phyloP scores from a whole-genome alignment of 2,797 vertebrate genomes.

The Gymnoscopelus microlampas region DNA sequence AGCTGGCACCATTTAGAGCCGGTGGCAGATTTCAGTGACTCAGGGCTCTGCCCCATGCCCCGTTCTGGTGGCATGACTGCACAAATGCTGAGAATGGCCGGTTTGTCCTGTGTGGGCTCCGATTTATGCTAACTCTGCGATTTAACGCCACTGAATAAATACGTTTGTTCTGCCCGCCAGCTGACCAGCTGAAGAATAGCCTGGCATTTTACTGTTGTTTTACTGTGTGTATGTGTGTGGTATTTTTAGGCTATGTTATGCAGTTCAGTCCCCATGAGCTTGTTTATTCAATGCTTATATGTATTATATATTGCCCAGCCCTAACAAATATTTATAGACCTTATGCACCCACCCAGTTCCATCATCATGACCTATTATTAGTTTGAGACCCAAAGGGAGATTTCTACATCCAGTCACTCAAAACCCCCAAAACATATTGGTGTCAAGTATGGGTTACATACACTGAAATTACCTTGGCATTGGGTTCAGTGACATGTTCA shows the following conservation, averaged over 20 bases:
- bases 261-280: conserved; percentile 32
- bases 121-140: conserved; percentile 65
- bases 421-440: not conserved
- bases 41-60: conserved; percentile 47
- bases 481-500: no score
- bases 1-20: conserved; percentile 41
- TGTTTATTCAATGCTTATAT: conserved; percentile 46
- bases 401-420: not conserved
- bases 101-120: conserved; percentile 60
- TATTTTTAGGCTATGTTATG: conserved; percentile 53
- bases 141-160: conserved; percentile 67
- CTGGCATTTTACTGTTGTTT: conserved; percentile 24
- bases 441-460: not conserved
- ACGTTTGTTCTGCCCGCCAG: conserved; percentile 51
- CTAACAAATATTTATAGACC: conserved; percentile 18
- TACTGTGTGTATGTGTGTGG: conserved; percentile 11
- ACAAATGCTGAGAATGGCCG: conserved; percentile 73
- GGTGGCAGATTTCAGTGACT: conserved; percentile 57
- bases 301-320: conserved; percentile 12
- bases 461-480: no score
- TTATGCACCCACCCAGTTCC: conserved; percentile 29
- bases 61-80: conserved; percentile 55
- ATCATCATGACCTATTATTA: conserved; percentile 49
- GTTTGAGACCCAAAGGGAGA: conserved; percentile 23
- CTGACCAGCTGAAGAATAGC: conserved; percentile 55